phyloP scores from a whole-genome alignment of 2,113 vertebrate genomes.

The Antennarius striatus region DNA sequence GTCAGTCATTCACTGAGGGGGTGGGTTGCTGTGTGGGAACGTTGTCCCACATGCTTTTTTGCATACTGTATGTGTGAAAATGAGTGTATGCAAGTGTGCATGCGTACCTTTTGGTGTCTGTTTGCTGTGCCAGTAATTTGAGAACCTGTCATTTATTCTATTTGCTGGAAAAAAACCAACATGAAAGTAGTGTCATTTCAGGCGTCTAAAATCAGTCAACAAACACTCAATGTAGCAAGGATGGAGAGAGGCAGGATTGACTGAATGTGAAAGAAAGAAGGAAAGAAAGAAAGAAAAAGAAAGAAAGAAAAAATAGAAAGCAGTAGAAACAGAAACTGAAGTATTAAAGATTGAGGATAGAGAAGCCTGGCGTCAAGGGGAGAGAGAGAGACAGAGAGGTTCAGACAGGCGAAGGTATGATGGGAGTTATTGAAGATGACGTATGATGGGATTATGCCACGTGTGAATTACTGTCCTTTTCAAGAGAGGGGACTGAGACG shows the following conservation, averaged over 20 bases:
- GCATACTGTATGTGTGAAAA: constrained; percentile 34
- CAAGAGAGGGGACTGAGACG: constrained; percentile 11
- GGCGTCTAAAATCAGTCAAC: constrained; percentile 3
- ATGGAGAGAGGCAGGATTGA: constrained; percentile 1
- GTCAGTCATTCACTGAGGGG: constrained; percentile 54
- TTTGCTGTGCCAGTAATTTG: constrained; percentile 8
- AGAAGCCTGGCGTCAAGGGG: constrained; percentile 10
- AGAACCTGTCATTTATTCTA: constrained; percentile 36
- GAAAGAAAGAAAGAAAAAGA: constrained; percentile 2
- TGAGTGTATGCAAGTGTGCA: constrained; percentile 10
- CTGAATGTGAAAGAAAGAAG: constrained; percentile 4
- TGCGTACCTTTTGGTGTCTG: background rate
- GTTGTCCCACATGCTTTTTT: constrained; percentile 33
- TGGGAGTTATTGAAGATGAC: constrained; percentile 20
- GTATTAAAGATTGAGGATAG: constrained; percentile 41
- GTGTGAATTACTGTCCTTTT: constrained; percentile 23
- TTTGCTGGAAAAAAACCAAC: constrained; percentile 22
- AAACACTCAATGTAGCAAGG: constrained; percentile 9
- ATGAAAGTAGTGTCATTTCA: constrained; percentile 11
- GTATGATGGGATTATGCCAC: constrained; percentile 20
- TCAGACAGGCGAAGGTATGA: constrained; percentile 39
- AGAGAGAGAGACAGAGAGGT: constrained; percentile 32
- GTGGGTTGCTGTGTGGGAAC: constrained; percentile 17
- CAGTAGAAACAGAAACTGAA: constrained; percentile 3
- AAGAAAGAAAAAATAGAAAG: constrained; percentile 7